Base-by-base conservation (phyloP, 2,797 vertebrate genomes). In the Synanceia verrucosa region DNA sequence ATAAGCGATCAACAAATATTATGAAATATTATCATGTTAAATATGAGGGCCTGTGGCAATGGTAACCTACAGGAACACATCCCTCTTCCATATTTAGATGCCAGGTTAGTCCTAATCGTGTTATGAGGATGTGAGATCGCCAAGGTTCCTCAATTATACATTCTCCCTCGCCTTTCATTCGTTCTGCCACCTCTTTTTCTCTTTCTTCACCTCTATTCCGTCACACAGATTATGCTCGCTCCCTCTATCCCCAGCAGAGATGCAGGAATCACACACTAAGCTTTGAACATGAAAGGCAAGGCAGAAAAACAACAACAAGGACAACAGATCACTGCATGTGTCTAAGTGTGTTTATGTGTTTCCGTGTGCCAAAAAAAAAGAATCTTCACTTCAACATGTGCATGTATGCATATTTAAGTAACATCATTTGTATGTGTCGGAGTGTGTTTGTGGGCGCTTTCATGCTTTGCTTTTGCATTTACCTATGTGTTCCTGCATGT, bases 271-370 rank as follows among this genome's bases (percentile, higher is more conserved):
- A 83, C 75, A 87, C 79, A 61, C 77, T 77, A 81, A 87, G 91
- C 93, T 94, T 93, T 94, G 89, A 94, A 94, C 93, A 94, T 93
- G 87, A 94, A 94, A 93, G 86, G 77, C 79, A 80, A 79, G 59
- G 78, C 72, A 76, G 81, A 86, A 86, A 85, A 91, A 91, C 86
- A 92, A 91, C 87, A 91, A 91, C 87, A 81, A 87, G 85, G 78
- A 89, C 73, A 89, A 81, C 74, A 86, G 85, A 91, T 89, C 85
- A 78, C 76, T 76, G 73, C 76, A 64, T 81, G 81, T 77, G 78
- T 84, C 70, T 73, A 34, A 53, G 73, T 76, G 78, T 85, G 79
- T 79, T 63, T 86, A 68, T 80, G 85, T 76, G 60, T 83, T 60
- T 89, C 50, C 66, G 71, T 33, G 51, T 19, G 64, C 68, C n/a